phyloP scores from a whole-genome alignment of 2,113 vertebrate genomes.

The Scopus umbretta region DNA sequence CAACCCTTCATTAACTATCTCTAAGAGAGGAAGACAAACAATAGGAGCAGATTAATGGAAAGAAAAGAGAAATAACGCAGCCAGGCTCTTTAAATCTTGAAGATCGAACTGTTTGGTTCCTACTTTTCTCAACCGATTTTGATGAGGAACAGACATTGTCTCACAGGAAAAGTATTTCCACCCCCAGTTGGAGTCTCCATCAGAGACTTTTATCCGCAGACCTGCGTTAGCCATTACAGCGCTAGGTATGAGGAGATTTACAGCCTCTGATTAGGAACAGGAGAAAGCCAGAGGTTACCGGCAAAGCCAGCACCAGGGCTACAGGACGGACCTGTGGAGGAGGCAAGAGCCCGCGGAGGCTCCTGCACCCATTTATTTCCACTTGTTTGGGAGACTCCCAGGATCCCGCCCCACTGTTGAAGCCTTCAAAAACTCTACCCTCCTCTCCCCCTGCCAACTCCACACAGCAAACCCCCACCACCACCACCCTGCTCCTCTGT shows the following conservation, averaged over 20 bases:
- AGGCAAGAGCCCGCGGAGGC: accelerated
- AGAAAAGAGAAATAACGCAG: background rate
- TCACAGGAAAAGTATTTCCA: constrained; percentile 60
- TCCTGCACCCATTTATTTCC: background rate
- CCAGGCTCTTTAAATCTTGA: background rate
- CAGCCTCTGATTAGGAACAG: constrained; percentile 26
- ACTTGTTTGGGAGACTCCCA: background rate
- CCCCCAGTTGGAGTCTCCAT: background rate
- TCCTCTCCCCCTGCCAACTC: background rate
- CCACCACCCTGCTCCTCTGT: background rate
- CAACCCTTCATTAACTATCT: background rate
- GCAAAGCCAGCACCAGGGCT: background rate
- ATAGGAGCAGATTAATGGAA: background rate
- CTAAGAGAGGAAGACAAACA: background rate
- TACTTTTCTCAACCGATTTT: constrained; percentile 40
- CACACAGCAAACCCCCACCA: background rate
- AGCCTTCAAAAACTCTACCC: background rate
- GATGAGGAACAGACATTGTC: constrained; percentile 64
- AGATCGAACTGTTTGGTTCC: background rate
- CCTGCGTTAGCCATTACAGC: constrained; percentile 39
- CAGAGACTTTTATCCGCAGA: background rate
- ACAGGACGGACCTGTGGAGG: accelerated
- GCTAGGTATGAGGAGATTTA: constrained; percentile 25
- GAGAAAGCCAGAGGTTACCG: background rate
- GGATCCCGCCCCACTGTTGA: background rate